Evolutionary conservation across 2,797 vertebrate species (phyloP), one percentile per base, ranked within the genome.

Genomic region (Acanthurus tractus): DNA sequence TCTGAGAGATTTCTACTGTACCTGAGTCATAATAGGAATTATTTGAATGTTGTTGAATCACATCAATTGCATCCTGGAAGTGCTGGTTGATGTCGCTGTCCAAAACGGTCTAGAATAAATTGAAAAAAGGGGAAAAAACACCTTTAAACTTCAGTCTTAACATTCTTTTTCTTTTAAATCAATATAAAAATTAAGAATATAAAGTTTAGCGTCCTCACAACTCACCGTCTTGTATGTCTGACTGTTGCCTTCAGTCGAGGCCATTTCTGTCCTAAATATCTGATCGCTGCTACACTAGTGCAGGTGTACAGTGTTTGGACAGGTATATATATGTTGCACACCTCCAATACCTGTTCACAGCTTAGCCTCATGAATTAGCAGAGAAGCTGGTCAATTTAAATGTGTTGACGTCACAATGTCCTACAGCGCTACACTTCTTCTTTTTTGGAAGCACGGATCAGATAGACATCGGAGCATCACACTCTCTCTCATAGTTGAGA

Each of bases 21-120:
- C 98, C 97, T 94, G 95, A 80, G 7, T 94, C 86, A 38, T 91
- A 95, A 22, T 95, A 96, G 25, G 93, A 91, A 70, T 91, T 91
- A 17, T 91, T 74, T 5, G 97, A 97, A 82, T 99, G 96, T 25
- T 96, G 95, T 63, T 96, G 96, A 87, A 99, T 93, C 36, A 99
- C 96, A 71, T 99, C 97, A n/a, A 98, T 96, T 0, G 97, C 98
- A 86, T 99, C 98, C 91, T 99, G 96, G 23, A 98, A 97, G 62
- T 96, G 96, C 70, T 98, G 97, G 79, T 96, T 97, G 48, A 95
- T 92, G 46, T 99, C 97, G 64, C 93, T 95, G 67, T 97, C 96
- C 79, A 94, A 59, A 82, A 94, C 94, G 66, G 71, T 93, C 97
- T 99, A 40, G 38, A 78, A 79, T 3, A 48, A 10, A 67, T 3